Evolutionary conservation across 2,888 invertebrate species (phyloP), one percentile per base, ranked within the genome.

Genomic region (Cepaea hortensis): DNA sequence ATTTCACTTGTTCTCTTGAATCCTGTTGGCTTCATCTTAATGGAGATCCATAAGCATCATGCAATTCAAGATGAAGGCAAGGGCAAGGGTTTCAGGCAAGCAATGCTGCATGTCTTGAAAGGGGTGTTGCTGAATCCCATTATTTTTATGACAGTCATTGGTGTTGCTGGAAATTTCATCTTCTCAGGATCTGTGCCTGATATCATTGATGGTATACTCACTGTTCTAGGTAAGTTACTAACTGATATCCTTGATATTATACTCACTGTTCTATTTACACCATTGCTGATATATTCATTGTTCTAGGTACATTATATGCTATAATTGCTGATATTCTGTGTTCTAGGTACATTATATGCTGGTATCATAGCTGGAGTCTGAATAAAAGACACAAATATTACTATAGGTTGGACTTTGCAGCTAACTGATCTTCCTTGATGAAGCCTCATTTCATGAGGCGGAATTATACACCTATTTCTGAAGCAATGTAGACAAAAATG

Each of bases 1-100:
- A 98, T 98, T 93, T 98, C 98, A 75, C 95, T 99, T 88, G 97
- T 97, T 1, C 96, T 98, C 91, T 95, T 99, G 55, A 99, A 99
- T 95, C 98, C 98, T 0, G 96, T 98, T 90, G 97, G 97, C 48
- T 97, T 98, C 94, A 95, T 98, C 6, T 94, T 98, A 88, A 96
- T 99, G 96, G 98, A 99, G 95, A 96, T 98, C 79, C 89, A 90
- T 75, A 88, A 86, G 62, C 82, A 85, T 65, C 76, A 81, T 4
- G 48, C 81, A 35, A 77, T 65, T 18, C 83, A 84, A 5, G 80
- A 61, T 62, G 84, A 77, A 48, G 18, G 75, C 15, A 15, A 23
- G 13, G 65, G 62, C 0, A 61, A 75, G 4, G 48, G 80, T n/a
- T n/a, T 70, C 50, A 61, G 70, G 46, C 70, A 75, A 5, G 89